Base-by-base conservation (phyloP, 2,113 vertebrate species). In the Raja brachyura region DNA sequence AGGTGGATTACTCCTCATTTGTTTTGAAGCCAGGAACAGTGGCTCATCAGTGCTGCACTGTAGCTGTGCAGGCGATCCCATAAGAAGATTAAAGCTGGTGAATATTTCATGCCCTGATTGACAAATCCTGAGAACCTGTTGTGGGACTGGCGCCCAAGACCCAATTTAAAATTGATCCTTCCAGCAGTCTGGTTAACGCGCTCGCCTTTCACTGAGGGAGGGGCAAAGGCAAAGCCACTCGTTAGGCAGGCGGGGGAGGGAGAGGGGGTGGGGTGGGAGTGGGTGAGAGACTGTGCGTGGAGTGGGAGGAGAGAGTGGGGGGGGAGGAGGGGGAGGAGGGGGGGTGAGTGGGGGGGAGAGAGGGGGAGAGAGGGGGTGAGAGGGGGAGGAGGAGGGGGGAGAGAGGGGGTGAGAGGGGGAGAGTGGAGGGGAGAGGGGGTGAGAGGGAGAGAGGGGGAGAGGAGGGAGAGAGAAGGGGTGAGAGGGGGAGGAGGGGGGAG, bases 71-170 rank as follows among this genome's bases (percentile, higher is more conserved):
- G 83, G 59, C 61, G 28, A 88, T 92, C 90, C 68, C 90, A 92
- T 70, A 92, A 93, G 85, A 81, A 94, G 94, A 96, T 95, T 94
- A 94, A 94, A 94, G 93, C 95, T 95, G 94, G 94, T 96, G 94
- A 96, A 95, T 96, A 96, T 96, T 96, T 97, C 94, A 96, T 96
- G 94, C 83, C 83, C 94, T 94, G 95, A 94, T 93, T 95, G 94
- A 95, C 94, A 95, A 94, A 93, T 94, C 93, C 93, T 94, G 75
- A 93, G 94, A 93, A 94, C 94, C 90, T 76, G 73, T 73, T 81
- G 93, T 93, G 93, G 94, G 94, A 56, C 75, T 94, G 94, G 94
- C 93, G 93, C 94, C 95, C 93, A 48, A 22, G 78, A 94, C 94
- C 93, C 90, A 74, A 92, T 92, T 92, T 92, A 73, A 92, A 73